Base-by-base conservation (phyloP, 2,797 vertebrate genomes). In the Amazonetta brasiliensis region DNA sequence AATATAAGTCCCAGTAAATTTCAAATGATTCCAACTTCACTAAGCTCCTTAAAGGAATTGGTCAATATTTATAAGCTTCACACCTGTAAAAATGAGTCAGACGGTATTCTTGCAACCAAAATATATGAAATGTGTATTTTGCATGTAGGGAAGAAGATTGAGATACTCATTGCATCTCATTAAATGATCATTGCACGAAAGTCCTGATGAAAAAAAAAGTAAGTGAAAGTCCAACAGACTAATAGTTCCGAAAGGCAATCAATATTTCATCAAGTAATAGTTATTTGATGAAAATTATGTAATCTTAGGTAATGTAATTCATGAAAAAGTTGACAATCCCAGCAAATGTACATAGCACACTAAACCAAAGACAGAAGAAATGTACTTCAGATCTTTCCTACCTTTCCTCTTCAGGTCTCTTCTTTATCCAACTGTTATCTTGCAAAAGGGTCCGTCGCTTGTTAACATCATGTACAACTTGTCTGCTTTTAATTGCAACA, bases 371-470 rank as follows among this genome's bases (percentile, higher is more conserved):
- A 26, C 21, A 6, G 43, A 56, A 83, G 18, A 67, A 80, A 64
- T 58, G 1, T 10, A 60, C 55, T 62, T 69, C 4, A 3, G 67
- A 15, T 56, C 44, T 81, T 79, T 73, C 90, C 92, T 92, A 94
- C 97, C 98, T 98, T 68, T 99, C 98, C 56, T 99, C 99, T 48
- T 98, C 98, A 4, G 97, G 96, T 4, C 56, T 82, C 74, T 92
- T 98, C 97, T 96, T 99, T 97, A 99, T 99, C 99, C 99, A 99
- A 95, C 99, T 99, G 97, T 95, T 98, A 94, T 99, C 99, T 87
- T 98, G 98, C 79, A 99, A 97, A 63, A 99, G 97, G 12, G 97
- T 95, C 20, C 98, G 84, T 92, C 97, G 98, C 94, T 98, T 99
- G 62, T 98, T 99, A 87, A 39, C 85, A 9, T 99, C 98, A 1